Percentiles rank a stretch among this genome's conserved stretches.
These are phyloP conservation scores for Imbricaverruca yamaguchii DNA, from an alignment of 2,888 invertebrate species.

Conservation along the genomic window DNA sequence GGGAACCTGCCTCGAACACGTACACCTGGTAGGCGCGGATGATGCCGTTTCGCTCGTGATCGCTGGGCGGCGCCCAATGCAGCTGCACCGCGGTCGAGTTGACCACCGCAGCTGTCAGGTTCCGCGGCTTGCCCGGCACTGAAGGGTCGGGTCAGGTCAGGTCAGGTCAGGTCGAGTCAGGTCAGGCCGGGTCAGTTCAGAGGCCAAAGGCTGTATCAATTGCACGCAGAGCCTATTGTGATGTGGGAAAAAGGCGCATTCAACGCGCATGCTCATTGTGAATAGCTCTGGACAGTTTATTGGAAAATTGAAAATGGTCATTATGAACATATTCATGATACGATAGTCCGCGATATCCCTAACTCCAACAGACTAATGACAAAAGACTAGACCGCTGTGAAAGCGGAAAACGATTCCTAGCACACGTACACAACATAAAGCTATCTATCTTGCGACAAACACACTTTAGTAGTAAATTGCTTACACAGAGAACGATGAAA, in stretches of 20 bases:
- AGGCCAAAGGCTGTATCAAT: no score
- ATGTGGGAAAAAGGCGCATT: no score
- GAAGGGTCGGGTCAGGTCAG: conserved; percentile 35
- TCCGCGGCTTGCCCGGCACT: conserved; percentile 97
- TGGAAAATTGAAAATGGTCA: no score
- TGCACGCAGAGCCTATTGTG: no score
- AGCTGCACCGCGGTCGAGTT: conserved; percentile 96
- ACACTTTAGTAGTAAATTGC: background rate
- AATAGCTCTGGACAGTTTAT: no score
- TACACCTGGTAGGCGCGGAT: conserved; percentile 96
- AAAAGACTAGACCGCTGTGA: background rate
- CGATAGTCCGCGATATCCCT: no score
- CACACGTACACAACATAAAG: background rate
- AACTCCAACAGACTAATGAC: background rate
- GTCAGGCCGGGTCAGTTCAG: no score
- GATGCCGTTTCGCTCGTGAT: conserved; percentile 87
- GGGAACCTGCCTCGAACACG: conserved; percentile 43
- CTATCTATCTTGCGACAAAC: conserved; percentile 3
- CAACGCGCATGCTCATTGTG: no score
- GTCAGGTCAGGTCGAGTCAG: no score
- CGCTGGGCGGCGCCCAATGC: conserved; percentile 86
- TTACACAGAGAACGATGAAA: background rate
- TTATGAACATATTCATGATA: no score
- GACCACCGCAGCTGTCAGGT: conserved; percentile 76
- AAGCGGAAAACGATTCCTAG: background rate